Evolutionary conservation across 1,140 invertebrate species (phyloP), one percentile per base, ranked within the genome.

Genomic region (Hyphantria cunea): DNA sequence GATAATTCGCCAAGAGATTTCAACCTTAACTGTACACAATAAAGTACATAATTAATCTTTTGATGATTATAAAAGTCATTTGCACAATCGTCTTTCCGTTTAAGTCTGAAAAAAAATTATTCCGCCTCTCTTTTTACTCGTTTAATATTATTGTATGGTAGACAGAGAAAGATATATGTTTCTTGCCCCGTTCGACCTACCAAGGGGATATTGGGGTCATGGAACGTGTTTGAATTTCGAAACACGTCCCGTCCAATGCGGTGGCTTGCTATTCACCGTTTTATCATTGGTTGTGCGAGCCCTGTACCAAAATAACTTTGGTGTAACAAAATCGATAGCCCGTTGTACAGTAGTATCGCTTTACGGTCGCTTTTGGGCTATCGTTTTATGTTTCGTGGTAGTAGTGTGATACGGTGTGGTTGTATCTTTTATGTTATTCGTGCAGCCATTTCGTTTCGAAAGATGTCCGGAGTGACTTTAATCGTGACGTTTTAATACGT

Each of bases 191-290:
- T 70, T 62, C 68, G 60, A 71, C 53, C 68, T 64, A 62, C 56
- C 37, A 41, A 69, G 70, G 68, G 71, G 58, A 77, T 77, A 86
- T 83, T 77, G 82, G 80, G 86, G 86, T 89, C 82, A 89, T 75
- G 70, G 78, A 80, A 85, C 84, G 84, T 82, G 84, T 90, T 90
- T 88, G 81, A 88, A 90, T 90, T 86, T 87, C 84, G 82, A 87
- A 87, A 82, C 81, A 79, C 77, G 82, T 86, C 67, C 76, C 74
- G 72, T 86, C 87, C 87, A 90, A 90, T 90, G 74, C 82, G 74
- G 76, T 80, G 75, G 85, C 79, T 76, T 75, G 74, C 68, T 78
- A 68, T 73, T 68, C 76, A 74, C 71, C 74, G 61, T 55, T 71
- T 68, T 79, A 74, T 77, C 76, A 90, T 90, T 90, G 87, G 87